These are phyloP conservation scores for Atta texana DNA, from an alignment of 1,140 invertebrate genomes.

Conservation along the genomic window DNA sequence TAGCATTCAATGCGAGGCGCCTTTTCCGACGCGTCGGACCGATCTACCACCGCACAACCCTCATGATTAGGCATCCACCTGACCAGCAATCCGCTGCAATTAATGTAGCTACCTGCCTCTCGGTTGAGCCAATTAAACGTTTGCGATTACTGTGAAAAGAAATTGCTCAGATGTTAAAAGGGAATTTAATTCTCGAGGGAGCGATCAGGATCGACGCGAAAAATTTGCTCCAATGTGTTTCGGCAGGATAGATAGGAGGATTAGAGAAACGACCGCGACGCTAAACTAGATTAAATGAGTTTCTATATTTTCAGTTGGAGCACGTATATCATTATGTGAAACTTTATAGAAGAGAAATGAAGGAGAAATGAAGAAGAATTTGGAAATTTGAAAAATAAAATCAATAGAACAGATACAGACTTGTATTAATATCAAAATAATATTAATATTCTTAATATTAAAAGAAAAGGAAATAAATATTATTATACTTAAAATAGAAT, in stretches of 20 bases:
- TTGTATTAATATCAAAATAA: neutral
- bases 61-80: slow-evolving; percentile 76
- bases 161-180: slow-evolving; percentile 75
- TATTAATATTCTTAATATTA: neutral
- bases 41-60: slow-evolving; percentile 16
- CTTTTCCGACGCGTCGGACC: slow-evolving; percentile 71
- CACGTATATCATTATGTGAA: neutral
- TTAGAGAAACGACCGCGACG: slow-evolving; percentile 1
- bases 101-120: slow-evolving; percentile 81
- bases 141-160: slow-evolving; percentile 78
- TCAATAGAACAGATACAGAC: neutral
- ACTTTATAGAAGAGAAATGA: neutral
- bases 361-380: neutral
- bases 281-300: slow-evolving; percentile 43
- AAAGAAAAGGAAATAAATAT: neutral
- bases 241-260: slow-evolving; percentile 21
- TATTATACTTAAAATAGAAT: neutral
- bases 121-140: slow-evolving; percentile 83
- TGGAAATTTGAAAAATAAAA: neutral
- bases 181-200: slow-evolving; percentile 78
- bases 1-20: slow-evolving; percentile 85
- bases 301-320: neutral
- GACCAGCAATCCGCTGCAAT: slow-evolving; percentile 81
- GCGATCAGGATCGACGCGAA: slow-evolving; percentile 57
- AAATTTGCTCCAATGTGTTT: slow-evolving; percentile 37